Evolutionary conservation across 2,113 vertebrate genomes (phyloP).

Genomic region (Phocoena phocoena): DNA sequence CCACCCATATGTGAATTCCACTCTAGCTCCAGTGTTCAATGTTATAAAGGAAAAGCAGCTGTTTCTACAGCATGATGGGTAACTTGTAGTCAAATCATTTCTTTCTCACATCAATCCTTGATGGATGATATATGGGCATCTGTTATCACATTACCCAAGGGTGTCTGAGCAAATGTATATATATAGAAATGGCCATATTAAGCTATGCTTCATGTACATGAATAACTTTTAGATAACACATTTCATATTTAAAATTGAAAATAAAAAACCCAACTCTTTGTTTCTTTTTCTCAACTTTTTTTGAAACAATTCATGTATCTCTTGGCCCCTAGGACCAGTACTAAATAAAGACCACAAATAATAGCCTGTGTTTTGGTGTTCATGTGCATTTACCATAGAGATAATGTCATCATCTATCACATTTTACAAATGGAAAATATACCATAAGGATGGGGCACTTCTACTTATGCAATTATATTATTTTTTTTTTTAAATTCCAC

Average conservation of each 20-base stretch:
- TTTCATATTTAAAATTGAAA: slow-evolving; percentile 38
- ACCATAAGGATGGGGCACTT: neutral
- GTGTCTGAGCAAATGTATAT: slow-evolving; percentile 34
- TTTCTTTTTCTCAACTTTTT: neutral
- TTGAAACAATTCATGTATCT: neutral
- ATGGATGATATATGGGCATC: slow-evolving; percentile 70
- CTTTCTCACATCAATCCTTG: slow-evolving; percentile 74
- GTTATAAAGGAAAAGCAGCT: slow-evolving; percentile 63
- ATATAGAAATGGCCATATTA: slow-evolving; percentile 28
- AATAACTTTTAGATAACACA: neutral
- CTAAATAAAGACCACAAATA: neutral
- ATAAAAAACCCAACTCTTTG: neutral
- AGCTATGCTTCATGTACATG: slow-evolving; percentile 37
- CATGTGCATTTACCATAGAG: neutral
- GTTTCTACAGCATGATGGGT: slow-evolving; percentile 70
- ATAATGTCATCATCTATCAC: neutral
- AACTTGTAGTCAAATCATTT: slow-evolving; percentile 73
- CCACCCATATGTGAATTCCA: neutral
- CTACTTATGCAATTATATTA: neutral
- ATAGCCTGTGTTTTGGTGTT: neutral
- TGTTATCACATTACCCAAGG: slow-evolving; percentile 60
- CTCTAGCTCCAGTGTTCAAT: slow-evolving; percentile 21
- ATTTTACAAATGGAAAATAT: neutral
- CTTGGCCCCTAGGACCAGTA: neutral
- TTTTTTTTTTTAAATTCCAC: slow-evolving; percentile 40